These are phyloP conservation scores for Saiga tatarica DNA, from an alignment of 2,113 vertebrate species.

Conservation along the genomic window DNA sequence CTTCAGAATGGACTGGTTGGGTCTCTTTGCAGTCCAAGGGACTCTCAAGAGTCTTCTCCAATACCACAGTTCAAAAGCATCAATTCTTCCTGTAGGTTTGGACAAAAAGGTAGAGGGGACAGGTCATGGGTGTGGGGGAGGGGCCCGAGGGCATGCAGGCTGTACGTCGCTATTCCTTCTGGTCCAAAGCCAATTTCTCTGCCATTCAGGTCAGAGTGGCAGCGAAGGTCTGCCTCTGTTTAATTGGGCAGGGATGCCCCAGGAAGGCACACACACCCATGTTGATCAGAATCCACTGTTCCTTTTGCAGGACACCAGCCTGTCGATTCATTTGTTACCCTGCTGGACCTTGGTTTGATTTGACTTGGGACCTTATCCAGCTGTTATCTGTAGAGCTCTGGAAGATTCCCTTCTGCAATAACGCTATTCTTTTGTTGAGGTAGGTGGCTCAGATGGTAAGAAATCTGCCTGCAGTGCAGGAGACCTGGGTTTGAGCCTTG, in stretches of 20 bases:
- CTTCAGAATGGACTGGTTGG: too few species aligned
- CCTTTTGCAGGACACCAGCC: neutral
- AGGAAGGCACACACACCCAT: neutral
- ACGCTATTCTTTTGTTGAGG: neutral
- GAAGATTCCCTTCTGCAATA: neutral
- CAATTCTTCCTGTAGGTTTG: neutral
- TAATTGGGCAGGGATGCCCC: too few species aligned
- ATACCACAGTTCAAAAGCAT: too few species aligned
- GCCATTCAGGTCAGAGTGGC: neutral
- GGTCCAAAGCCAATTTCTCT: neutral
- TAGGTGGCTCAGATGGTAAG: neutral
- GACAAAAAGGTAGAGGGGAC: neutral
- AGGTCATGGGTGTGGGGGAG: rapidly evolving
- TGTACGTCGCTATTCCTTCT: neutral
- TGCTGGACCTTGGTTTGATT: neutral
- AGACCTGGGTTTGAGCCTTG: neutral
- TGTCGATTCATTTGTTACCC: neutral
- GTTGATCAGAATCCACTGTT: neutral
- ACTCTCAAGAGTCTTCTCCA: too few species aligned
- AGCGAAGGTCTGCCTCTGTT: neutral
- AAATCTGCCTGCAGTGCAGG: neutral
- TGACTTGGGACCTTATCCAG: neutral
- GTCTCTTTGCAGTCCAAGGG: too few species aligned
- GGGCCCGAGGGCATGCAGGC: neutral
- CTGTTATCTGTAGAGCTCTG: neutral